Percentiles rank a stretch among this genome's conserved stretches.
These are phyloP conservation scores for Phengaris arion DNA, from an alignment of 2,888 invertebrate species.

Conservation along the genomic window DNA sequence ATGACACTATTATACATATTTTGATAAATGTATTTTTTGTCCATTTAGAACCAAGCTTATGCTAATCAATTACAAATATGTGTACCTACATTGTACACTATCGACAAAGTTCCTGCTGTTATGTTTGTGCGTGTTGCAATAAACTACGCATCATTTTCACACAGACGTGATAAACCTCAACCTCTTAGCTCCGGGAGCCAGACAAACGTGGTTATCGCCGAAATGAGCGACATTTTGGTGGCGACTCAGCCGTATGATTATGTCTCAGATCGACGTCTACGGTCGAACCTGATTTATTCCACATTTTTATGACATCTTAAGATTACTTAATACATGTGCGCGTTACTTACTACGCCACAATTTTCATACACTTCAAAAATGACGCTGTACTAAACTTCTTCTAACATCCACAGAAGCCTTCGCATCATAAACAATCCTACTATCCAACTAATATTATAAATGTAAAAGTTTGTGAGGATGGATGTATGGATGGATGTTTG, in stretches of 20 bases:
- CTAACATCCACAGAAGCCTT: background rate
- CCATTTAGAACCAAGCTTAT: no score
- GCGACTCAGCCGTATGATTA: constrained; percentile 23
- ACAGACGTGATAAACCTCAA: background rate
- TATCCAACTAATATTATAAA: background rate
- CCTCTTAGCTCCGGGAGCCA: background rate
- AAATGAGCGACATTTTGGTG: constrained; percentile 23
- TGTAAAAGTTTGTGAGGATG: no score
- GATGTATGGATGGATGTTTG: no score
- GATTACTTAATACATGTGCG: background rate
- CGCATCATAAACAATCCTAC: background rate
- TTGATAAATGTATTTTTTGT: background rate
- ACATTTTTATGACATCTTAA: background rate
- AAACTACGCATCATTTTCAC: background rate
- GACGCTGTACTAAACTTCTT: background rate
- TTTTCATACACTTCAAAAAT: background rate
- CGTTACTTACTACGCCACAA: background rate
- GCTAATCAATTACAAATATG: no score
- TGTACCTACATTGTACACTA: no score
- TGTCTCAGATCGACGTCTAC: constrained; percentile 13
- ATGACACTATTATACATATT: background rate
- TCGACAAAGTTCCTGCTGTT: no score
- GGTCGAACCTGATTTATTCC: constrained; percentile 15
- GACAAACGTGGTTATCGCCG: constrained; percentile 32
- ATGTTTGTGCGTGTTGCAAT: background rate